phyloP scores from a whole-genome alignment of 1,140 invertebrate genomes.

The Pinna nobilis region DNA sequence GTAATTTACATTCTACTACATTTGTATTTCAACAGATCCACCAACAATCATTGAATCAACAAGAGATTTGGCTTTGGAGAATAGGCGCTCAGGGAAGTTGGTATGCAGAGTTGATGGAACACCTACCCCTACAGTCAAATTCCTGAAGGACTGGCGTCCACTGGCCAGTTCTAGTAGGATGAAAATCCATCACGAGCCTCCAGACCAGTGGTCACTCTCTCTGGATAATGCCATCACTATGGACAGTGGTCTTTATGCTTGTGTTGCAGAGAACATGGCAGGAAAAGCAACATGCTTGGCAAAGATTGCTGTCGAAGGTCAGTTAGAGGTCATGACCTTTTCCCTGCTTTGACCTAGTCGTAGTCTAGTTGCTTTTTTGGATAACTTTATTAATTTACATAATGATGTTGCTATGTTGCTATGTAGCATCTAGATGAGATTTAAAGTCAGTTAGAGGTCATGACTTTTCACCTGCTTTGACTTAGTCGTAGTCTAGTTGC shows the following conservation, averaged over 20 bases:
- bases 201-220: conserved; percentile 87
- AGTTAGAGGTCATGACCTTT: too few relatives aligned
- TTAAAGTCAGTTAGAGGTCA: too few relatives aligned
- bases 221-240: conserved; percentile 91
- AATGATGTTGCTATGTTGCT: too few relatives aligned
- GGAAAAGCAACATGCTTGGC: conserved; percentile 92
- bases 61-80: conserved; percentile 84
- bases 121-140: conserved; percentile 95
- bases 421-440: too few relatives aligned
- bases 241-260: conserved; percentile 95
- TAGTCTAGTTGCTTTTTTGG: too few relatives aligned
- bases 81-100: conserved; percentile 82
- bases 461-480: too few relatives aligned
- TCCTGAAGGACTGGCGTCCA: conserved; percentile 84
- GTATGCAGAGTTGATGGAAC: conserved; percentile 91
- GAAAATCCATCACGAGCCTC: conserved; percentile 77
- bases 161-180: conserved; percentile 61
- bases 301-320: conserved; percentile 93
- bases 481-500: too few relatives aligned
- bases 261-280: conserved; percentile 92
- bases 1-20: not conserved
- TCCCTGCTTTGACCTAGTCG: too few relatives aligned
- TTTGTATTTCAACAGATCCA: conserved; percentile 81
- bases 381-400: too few relatives aligned
- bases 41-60: conserved; percentile 89